Base-by-base conservation (phyloP, 1,140 invertebrate species). In the Cydia strobilella region DNA sequence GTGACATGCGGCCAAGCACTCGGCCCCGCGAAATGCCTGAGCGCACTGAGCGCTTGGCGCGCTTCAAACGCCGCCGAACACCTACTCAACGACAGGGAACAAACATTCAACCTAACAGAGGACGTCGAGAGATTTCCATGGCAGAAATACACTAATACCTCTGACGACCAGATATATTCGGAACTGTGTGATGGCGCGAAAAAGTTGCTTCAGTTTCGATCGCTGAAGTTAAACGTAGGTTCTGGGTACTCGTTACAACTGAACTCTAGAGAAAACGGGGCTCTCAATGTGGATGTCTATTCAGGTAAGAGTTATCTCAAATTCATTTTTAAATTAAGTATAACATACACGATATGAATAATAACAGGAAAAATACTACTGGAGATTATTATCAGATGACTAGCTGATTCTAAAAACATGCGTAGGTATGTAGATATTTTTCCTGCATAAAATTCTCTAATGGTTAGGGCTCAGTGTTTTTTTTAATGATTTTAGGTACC, bases 1-100 rank as follows among this genome's bases (percentile, higher is more conserved):
- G 72, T 87, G 51, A 76, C 80, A 45, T 94, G 93, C 82, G 77
- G 84, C 1, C 79, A 78, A 48, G 73, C 76, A 27, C 76, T 90
- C 72, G 91, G 92, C 13, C 78, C 88, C 0, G 72, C 84, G 59
- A 91, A 90, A 87, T 94, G 93, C 84, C 66, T 93, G 9, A 87
- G 81, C 75, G 92, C 91, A n/a, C 90, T 89, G 76, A 85, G 88
- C 51, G 77, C 80, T 1, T 90, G 88, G 86, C 85, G 89, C 35
- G 89, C 91, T 25, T 84, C 93, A 79, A 79, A 82, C 31, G 87
- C 90, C n/a, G 71, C 86, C 25, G 65, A 81, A 39, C 27, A 73
- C 12, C 75, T 83, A n/a, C 51, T 76, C 18, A 74, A 25, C n/a
- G 73, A 23, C 54, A 63, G 73, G 72, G 42, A n/a, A 35, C 51